Evolutionary conservation across 2,888 invertebrate genomes (phyloP).

Genomic region (Chalcosyrphus nemorum): DNA sequence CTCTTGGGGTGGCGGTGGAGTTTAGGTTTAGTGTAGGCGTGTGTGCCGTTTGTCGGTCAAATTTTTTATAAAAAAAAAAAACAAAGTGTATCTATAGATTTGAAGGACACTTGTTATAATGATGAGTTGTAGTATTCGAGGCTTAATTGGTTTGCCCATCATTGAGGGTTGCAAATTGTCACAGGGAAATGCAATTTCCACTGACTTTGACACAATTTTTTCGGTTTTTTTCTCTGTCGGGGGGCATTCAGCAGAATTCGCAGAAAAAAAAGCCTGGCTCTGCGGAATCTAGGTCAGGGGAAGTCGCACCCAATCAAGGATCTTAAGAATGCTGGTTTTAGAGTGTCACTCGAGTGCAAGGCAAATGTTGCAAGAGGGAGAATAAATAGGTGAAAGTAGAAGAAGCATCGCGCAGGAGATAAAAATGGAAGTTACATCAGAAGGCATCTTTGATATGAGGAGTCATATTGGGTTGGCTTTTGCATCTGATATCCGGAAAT

Average conservation of each 20-base stretch:
- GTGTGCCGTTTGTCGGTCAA: constrained; percentile 51
- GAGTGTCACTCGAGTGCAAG: background rate
- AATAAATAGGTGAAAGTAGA: constrained; percentile 47
- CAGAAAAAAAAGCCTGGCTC: constrained; percentile 1
- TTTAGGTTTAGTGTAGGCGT: constrained; percentile 56
- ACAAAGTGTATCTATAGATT: background rate
- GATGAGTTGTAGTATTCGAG: constrained; percentile 3
- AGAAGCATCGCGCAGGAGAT: constrained; percentile 39
- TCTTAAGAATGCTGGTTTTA: constrained; percentile 6
- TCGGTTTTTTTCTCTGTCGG: constrained; percentile 8
- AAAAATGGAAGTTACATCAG: constrained; percentile 56
- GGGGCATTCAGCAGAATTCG: background rate
- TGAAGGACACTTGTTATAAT: constrained; percentile 58
- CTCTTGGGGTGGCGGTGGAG: constrained; percentile 59
- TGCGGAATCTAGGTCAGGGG: constrained; percentile 27
- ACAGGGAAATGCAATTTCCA: constrained; percentile 70
- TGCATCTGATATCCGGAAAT: constrained; percentile 56
- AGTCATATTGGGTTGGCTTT: constrained; percentile 33
- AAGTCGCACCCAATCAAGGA: constrained; percentile 17
- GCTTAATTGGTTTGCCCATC: constrained; percentile 62
- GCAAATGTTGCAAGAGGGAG: background rate
- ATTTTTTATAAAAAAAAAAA: constrained; percentile 13
- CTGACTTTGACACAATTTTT: constrained; percentile 63
- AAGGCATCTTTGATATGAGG: constrained; percentile 4
- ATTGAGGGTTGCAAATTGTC: constrained; percentile 58